These are phyloP conservation scores for Lordiphosa stackelbergi DNA, from an alignment of 1,140 invertebrate species.

Conservation along the genomic window DNA sequence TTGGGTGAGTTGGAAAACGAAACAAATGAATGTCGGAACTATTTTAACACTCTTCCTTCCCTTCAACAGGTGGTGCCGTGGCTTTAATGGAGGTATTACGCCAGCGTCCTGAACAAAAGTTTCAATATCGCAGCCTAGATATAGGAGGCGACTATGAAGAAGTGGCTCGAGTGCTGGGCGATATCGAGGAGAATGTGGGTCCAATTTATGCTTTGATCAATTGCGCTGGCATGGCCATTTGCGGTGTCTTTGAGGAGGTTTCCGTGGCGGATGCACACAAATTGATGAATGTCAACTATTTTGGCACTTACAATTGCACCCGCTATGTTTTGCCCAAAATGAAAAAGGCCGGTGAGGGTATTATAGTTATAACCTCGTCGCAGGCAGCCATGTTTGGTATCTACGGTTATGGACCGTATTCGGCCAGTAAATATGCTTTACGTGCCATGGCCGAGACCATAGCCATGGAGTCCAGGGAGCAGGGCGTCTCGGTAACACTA, in stretches of 20 bases:
- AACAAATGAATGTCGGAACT: neutral
- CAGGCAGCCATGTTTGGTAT: constrained; percentile 92
- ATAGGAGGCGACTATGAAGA: constrained; percentile 82
- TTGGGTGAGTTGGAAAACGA: constrained; percentile 77
- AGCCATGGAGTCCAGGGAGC: constrained; percentile 92
- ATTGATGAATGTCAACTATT: constrained; percentile 85
- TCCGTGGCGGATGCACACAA: constrained; percentile 83
- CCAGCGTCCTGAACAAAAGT: constrained; percentile 79
- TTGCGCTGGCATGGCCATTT: constrained; percentile 91
- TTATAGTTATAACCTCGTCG: constrained; percentile 92
- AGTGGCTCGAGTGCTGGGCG: constrained; percentile 81
- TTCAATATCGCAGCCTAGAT: constrained; percentile 86
- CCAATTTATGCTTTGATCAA: constrained; percentile 94
- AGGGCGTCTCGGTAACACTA: constrained; percentile 91
- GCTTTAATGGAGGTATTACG: constrained; percentile 62
- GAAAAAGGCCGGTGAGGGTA: constrained; percentile 84
- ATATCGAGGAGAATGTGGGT: constrained; percentile 82
- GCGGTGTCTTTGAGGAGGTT: constrained; percentile 90
- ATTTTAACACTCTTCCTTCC: neutral
- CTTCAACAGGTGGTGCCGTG: constrained; percentile 60
- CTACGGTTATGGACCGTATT: constrained; percentile 92
- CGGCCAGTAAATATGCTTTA: constrained; percentile 95
- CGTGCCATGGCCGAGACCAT: constrained; percentile 95
- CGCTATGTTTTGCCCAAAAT: constrained; percentile 84
- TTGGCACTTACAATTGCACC: constrained; percentile 85